Percentiles rank a stretch among this genome's conserved stretches.
phyloP scores from a whole-genome alignment of 2,113 vertebrate genomes.

The Cyprichromis sp. region DNA sequence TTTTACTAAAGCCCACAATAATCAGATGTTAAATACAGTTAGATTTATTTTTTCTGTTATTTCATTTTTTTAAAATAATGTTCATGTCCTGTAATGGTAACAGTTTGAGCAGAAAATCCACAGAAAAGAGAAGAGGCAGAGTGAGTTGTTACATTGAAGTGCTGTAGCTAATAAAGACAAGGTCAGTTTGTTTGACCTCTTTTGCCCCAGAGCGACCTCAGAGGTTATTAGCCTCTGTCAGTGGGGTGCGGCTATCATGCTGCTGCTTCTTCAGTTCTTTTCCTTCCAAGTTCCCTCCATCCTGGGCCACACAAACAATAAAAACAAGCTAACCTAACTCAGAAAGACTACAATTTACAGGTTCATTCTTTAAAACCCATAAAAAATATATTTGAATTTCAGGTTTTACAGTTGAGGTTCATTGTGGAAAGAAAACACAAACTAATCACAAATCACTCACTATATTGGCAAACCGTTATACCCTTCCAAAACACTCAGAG shows the following conservation, averaged over 20 bases:
- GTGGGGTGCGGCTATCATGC: neutral
- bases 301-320: neutral
- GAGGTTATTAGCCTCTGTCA: neutral
- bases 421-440: neutral
- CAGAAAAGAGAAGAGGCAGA: neutral
- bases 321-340: neutral
- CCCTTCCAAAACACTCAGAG: neutral
- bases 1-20: neutral
- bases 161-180: neutral
- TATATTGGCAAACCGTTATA: neutral
- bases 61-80: fast-evolving
- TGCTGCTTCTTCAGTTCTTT: neutral
- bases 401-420: neutral
- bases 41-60: neutral
- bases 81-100: neutral
- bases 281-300: neutral
- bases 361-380: neutral
- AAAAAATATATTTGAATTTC: neutral
- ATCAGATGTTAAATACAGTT: neutral
- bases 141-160: neutral
- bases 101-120: neutral
- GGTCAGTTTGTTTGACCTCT: neutral
- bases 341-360: neutral
- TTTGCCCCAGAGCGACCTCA: neutral
- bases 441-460: neutral